Evolutionary conservation across 2,888 invertebrate species (phyloP), one percentile per base, ranked within the genome.

Genomic region (Hipparchia sbordonii): DNA sequence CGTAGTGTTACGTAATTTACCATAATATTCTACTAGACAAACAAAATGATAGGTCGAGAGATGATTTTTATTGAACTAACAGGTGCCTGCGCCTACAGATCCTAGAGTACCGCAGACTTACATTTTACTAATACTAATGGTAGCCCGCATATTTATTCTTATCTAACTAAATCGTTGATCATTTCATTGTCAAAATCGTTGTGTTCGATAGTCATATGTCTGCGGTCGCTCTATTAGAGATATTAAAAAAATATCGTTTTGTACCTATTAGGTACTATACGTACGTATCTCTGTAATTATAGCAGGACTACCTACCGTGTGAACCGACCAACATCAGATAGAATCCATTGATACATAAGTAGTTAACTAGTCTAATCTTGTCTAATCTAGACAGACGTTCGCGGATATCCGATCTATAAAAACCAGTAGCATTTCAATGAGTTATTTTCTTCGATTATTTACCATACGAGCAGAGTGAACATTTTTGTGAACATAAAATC

Each of bases 251-350:
- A 39, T 39, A 39, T 23, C 1, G 23, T 23, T 23, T 23, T 23
- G 39, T 39, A 39, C 39, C 39, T 39, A 39, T 39, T 39, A 39
- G 3, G 3, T 39, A 39, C 23, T 39, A 5, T 39, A 39, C 39
- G 1, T 39, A 39, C 39, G 39, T 39, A 39, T 39, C 2, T 39
- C 2, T 39, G 5, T 39, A 39, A 57, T 7, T 52, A 52, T 12
- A 45, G 45, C 7, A 61, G 12, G n/a, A 62, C 6, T 13, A 56
- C 56, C 46, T 45, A 9, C 61, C 45, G 52, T 65, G 45, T 39
- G 65, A 65, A 62, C 13, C 62, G 46, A 46, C 46, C n/a, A 46
- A 62, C 61, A 13, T 62, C 62, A 46, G 13, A 62, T 46, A 62
- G 62, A 39, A 45, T 61, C 7, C n/a, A 45, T 45, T 61, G 10